phyloP scores from a whole-genome alignment of 2,888 invertebrate species.

The Aproaerema taeniolella region DNA sequence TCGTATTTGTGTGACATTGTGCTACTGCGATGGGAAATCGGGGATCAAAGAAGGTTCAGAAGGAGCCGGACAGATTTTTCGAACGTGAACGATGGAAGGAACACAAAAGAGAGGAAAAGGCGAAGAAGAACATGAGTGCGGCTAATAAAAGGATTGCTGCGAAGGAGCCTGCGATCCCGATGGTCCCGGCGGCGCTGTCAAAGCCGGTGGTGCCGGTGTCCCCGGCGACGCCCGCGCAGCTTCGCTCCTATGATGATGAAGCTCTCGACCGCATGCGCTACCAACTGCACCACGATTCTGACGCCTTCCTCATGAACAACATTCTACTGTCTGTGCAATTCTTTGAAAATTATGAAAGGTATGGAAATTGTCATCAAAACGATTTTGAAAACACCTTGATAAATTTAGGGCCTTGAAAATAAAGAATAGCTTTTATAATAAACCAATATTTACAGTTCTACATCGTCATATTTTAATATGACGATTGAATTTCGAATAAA shows the following conservation, averaged over 20 bases:
- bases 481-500: background rate
- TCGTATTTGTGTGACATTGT: background rate
- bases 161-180: slow-evolving; percentile 38
- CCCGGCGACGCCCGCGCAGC: slow-evolving; percentile 40
- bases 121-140: slow-evolving; percentile 41
- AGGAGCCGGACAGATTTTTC: slow-evolving; percentile 62
- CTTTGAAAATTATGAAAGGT: slow-evolving; percentile 88
- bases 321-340: slow-evolving; percentile 86
- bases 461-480: too few relatives aligned
- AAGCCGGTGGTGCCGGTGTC: slow-evolving; percentile 27
- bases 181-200: slow-evolving; percentile 29
- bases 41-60: slow-evolving; percentile 54
- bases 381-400: too few relatives aligned
- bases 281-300: slow-evolving; percentile 78
- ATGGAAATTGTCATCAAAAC: too few relatives aligned
- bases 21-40: slow-evolving; percentile 54
- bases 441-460: too few relatives aligned
- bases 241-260: slow-evolving; percentile 68
- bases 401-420: too few relatives aligned
- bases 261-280: slow-evolving; percentile 76
- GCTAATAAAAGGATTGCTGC: slow-evolving; percentile 38
- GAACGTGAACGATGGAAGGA: slow-evolving; percentile 59
- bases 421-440: too few relatives aligned
- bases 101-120: slow-evolving; percentile 45
- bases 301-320: slow-evolving; percentile 86